Evolutionary conservation across 1,140 invertebrate species (phyloP), one percentile per base, ranked within the genome.

Genomic region (Drosophila serrata): DNA sequence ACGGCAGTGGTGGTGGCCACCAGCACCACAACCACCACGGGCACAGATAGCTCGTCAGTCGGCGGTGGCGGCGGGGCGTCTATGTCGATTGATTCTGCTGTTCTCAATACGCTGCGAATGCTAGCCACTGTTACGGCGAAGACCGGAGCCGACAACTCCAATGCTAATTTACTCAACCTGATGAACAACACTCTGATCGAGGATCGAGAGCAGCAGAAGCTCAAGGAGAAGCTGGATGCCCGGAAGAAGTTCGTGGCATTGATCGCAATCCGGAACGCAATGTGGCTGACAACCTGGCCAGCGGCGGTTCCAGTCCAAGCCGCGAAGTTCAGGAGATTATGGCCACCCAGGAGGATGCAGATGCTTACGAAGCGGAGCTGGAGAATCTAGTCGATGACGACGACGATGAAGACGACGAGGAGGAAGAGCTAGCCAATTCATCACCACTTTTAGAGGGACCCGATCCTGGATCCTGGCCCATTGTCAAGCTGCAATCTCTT

Each of bases 241-340:
- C 88, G 82, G 13, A 92, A 92, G 33, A 90, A 92, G 53, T 92
- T 92, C 24, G 75, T 86, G 53, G 68, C 90, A 92, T 92, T 22
- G 87, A 91, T 53, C 75, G 79, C 17, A 92, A 92, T 82, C 80
- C 87, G 7, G 88, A 79, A 15, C 81, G 88, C 6, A 91, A 84
- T 75, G 56, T 73, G 8, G 79, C 63, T 9, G 91, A 91, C n/a
- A 90, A 85, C 39, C 61, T 84, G 93, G 91, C 72, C 93, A 94
- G 91, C 92, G 96, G 95, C 8, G 96, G 96, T 29, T 97, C 96
- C 40, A 97, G 96, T 91, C 97, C 97, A 8, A 97, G 97, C 75
- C 94, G 97, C 63, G 97, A 98, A 93, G 97, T 98, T 2, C 94
- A 96, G 86, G 95, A 97, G 92, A 97, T 97, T 51, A 90, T 97